Evolutionary conservation across 2,888 invertebrate species (phyloP).

Genomic region (Anthoptus insignis): DNA sequence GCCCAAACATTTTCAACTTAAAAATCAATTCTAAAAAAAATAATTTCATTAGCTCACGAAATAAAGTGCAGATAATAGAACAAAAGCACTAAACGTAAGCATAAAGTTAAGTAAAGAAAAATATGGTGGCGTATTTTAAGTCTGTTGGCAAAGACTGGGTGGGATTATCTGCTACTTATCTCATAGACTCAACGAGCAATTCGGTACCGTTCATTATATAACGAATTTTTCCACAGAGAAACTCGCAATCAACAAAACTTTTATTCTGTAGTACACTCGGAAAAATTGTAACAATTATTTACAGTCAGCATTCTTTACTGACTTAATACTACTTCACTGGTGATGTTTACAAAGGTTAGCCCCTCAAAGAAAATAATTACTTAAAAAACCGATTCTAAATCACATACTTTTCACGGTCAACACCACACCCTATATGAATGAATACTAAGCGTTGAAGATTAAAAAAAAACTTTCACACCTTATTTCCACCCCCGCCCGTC

Average conservation of each 20-base stretch:
- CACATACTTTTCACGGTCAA: too few species aligned
- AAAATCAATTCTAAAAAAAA: neutral
- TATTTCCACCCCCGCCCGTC: too few species aligned
- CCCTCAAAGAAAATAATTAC: too few species aligned
- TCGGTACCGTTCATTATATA: slow-evolving; percentile 10
- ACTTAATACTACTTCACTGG: too few species aligned
- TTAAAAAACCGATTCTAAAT: too few species aligned
- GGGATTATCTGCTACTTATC: slow-evolving; percentile 21
- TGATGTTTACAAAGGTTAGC: too few species aligned
- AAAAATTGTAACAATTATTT: neutral
- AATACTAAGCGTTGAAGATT: too few species aligned
- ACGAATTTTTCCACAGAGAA: slow-evolving; percentile 2
- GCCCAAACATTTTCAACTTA: too few species aligned
- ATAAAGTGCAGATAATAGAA: neutral
- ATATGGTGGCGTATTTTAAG: slow-evolving; percentile 16
- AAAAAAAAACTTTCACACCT: too few species aligned
- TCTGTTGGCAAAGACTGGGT: slow-evolving; percentile 4
- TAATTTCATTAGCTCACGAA: neutral
- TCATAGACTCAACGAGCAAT: slow-evolving; percentile 16
- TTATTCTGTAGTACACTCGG: neutral
- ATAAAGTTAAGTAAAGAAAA: neutral
- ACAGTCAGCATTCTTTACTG: too few species aligned
- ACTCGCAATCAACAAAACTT: slow-evolving; percentile 3
- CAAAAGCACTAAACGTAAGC: slow-evolving; percentile 7
- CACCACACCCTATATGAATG: too few species aligned